These are phyloP conservation scores for Leptothorax acervorum DNA, from an alignment of 2,888 invertebrate species.

Conservation along the genomic window DNA sequence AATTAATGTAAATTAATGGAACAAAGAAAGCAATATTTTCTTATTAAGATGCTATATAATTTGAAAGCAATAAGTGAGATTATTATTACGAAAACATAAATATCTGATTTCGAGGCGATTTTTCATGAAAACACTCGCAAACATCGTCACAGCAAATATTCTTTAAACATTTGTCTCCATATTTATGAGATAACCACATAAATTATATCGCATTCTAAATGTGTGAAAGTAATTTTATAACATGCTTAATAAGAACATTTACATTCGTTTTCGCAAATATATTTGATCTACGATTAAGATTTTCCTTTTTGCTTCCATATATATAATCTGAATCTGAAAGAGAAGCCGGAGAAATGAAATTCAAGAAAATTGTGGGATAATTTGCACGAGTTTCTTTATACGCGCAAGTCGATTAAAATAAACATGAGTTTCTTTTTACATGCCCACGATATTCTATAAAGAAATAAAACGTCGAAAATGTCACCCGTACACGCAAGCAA, in stretches of 20 bases:
- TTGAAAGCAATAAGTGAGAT: constrained; percentile 1
- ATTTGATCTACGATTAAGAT: constrained; percentile 1
- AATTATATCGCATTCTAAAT: not conserved
- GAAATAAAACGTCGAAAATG: constrained; percentile 7
- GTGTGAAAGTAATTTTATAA: not conserved
- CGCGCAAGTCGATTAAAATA: not conserved
- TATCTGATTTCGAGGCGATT: not conserved
- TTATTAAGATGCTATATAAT: not conserved
- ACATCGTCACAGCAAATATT: not conserved
- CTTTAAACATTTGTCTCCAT: not conserved
- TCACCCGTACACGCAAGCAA: not conserved
- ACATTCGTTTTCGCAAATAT: not conserved
- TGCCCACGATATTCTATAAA: not conserved
- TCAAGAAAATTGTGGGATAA: not conserved
- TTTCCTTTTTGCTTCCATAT: constrained; percentile 12
- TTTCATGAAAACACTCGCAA: not conserved
- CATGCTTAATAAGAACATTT: not conserved
- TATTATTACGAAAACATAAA: not conserved
- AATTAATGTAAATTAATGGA: constrained; percentile 8
- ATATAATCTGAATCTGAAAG: not conserved
- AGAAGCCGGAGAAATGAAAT: not conserved
- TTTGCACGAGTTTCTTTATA: not conserved
- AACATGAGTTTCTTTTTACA: not conserved
- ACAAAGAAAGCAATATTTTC: not conserved
- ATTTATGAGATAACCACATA: not conserved